Base-by-base conservation (phyloP, 2,797 vertebrate genomes). In the Cyprinodon diabolis region DNA sequence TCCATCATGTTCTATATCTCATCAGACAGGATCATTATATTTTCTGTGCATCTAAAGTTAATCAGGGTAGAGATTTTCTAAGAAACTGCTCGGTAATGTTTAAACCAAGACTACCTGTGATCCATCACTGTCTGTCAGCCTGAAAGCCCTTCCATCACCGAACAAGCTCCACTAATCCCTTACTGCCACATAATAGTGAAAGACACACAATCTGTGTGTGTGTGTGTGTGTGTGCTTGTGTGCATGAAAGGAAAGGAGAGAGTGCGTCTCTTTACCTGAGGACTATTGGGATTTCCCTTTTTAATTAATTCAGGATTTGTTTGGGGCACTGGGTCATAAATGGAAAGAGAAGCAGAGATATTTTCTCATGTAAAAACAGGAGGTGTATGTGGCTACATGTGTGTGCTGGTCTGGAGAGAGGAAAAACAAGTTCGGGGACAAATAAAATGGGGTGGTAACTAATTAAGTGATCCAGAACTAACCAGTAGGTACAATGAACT, bases 271-370 rank as follows among this genome's bases (percentile, higher is more conserved):
- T 43, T 35, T 74, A 79, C 73, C 78, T 47, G 45, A 68, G 81
- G 86, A 89, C 84, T 85, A 90, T 76, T 92, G 92, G 93, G 95
- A 94, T 94, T 95, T 94, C 93, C 94, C 92, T 94, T 90, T 95
- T 95, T 95, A 95, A 96, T 96, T 96, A 96, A 96, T 95, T 96
- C 92, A 92, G 95, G 95, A 95, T 95, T 95, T 95, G 94, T 93
- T 90, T 88, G 71, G 91, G 90, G 88, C 93, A 92, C 72, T 25
- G 78, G 94, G 93, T 95, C 93, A 96, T 93, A 92, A 89, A 84
- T 86, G 85, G 89, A 90, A 90, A 91, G 85, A 91, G 82, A 87
- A 74, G 81, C 74, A 81, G 77, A 89, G 89, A 88, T 89, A 87
- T 92, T 94, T 94, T 94, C 93, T 93, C 91, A 92, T 94, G 92